Conservation (phyloP, 2,888 invertebrate genomes). For the Oxystoma pomonae region DNA sequence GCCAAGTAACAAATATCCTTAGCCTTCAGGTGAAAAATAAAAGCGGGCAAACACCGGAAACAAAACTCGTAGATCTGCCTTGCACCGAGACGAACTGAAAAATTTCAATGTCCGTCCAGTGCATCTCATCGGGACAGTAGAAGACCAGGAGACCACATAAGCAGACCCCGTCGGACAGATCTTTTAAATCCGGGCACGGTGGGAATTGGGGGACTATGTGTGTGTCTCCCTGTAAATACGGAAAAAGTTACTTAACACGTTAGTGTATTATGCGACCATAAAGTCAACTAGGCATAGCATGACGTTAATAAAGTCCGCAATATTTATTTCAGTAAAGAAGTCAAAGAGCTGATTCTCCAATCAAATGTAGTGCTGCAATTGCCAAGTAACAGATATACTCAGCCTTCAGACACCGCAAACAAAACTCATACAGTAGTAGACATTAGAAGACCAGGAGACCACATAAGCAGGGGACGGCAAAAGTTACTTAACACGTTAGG, state of each 20-base stretch:
- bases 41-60: constrained; percentile 75
- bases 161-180: constrained; percentile 87
- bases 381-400: constrained; percentile 94
- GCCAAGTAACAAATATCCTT: constrained; percentile 94
- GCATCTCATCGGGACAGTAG: constrained; percentile 80
- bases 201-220: constrained; percentile 56
- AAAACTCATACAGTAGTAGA: constrained; percentile 90
- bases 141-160: constrained; percentile 83
- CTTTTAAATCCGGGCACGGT: constrained; percentile 72
- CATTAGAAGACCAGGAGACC: constrained; percentile 89
- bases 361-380: no score
- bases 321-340: no score
- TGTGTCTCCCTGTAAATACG: constrained; percentile 20
- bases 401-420: constrained; percentile 80
- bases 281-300: no score
- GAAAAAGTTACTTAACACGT: background rate
- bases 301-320: no score
- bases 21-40: constrained; percentile 91
- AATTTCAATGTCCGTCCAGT: constrained; percentile 63
- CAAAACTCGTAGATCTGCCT: constrained; percentile 91
- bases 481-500: background rate
- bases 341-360: no score
- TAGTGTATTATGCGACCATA: no score
- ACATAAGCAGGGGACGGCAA: constrained; percentile 69
- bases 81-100: constrained; percentile 72